phyloP scores from a whole-genome alignment of 2,888 invertebrate genomes.

The Pasiphila rectangulata region DNA sequence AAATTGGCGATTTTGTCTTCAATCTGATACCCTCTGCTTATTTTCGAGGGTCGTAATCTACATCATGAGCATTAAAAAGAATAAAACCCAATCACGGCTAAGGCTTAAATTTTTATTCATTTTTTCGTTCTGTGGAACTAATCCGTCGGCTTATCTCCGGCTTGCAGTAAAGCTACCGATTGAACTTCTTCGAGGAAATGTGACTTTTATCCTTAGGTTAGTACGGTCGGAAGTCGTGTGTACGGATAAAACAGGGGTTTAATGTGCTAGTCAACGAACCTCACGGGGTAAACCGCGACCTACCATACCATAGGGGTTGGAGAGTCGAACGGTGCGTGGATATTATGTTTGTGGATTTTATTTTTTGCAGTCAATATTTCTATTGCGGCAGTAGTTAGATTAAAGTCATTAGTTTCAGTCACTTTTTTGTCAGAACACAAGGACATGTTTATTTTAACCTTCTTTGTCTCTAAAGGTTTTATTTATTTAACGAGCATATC shows the following conservation, averaged over 20 bases:
- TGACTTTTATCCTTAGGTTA: slow-evolving; percentile 19
- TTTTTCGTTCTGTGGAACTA: slow-evolving; percentile 66
- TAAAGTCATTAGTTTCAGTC: no score
- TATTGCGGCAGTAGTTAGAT: not conserved
- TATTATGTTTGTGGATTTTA: slow-evolving; percentile 12
- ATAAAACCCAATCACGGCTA: slow-evolving; percentile 57
- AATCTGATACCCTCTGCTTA: slow-evolving; percentile 10
- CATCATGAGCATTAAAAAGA: slow-evolving; percentile 40
- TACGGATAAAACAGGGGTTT: slow-evolving; percentile 43
- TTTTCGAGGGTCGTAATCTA: slow-evolving; percentile 21
- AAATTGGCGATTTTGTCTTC: slow-evolving; percentile 8
- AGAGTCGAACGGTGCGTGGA: slow-evolving; percentile 39
- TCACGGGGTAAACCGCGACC: slow-evolving; percentile 68
- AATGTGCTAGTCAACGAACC: slow-evolving; percentile 64
- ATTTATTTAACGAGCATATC: no score
- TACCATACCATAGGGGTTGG: slow-evolving; percentile 68
- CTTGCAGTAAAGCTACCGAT: slow-evolving; percentile 60
- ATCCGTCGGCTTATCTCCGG: slow-evolving; percentile 71
- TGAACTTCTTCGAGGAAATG: slow-evolving; percentile 27
- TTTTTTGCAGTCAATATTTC: slow-evolving; percentile 4
- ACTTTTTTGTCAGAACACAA: no score
- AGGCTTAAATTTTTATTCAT: slow-evolving; percentile 60
- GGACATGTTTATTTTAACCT: no score
- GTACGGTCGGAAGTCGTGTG: slow-evolving; percentile 41
- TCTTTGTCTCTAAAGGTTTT: no score